phyloP scores from a whole-genome alignment of 2,113 vertebrate genomes.

The Ptyas mucosa region DNA sequence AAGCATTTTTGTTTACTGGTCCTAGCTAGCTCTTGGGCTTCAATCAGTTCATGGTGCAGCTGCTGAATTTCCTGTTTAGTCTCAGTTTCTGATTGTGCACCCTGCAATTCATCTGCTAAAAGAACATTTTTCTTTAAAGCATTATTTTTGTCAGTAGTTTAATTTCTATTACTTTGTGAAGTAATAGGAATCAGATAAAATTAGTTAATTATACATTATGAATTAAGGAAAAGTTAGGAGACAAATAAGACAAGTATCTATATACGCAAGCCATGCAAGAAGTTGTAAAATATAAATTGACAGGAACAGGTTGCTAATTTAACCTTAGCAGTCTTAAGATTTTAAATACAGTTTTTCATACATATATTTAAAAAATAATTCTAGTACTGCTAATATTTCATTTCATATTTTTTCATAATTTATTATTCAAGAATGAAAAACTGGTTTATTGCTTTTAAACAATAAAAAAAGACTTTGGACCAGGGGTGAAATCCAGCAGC shows the following conservation, averaged over 20 bases:
- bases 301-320: background rate
- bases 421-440: background rate
- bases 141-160: conserved; percentile 53
- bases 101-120: conserved; percentile 85
- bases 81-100: conserved; percentile 85
- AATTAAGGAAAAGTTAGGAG: conserved; percentile 63
- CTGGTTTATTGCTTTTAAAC: background rate
- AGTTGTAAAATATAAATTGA: background rate
- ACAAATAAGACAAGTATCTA: conserved; percentile 37
- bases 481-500: too few species aligned
- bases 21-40: conserved; percentile 95
- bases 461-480: background rate
- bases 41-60: conserved; percentile 88
- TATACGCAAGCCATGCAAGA: conserved; percentile 19
- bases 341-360: background rate
- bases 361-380: background rate
- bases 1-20: conserved; percentile 93
- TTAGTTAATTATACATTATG: conserved; percentile 55
- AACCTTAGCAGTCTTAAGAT: background rate
- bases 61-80: conserved; percentile 91
- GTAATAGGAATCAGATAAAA: conserved; percentile 34
- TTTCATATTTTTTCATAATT: background rate
- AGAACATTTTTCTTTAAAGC: conserved; percentile 70
- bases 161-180: conserved; percentile 39
- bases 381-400: background rate